phyloP scores from a whole-genome alignment of 2,888 invertebrate species.

The Drosophila mercatorum region DNA sequence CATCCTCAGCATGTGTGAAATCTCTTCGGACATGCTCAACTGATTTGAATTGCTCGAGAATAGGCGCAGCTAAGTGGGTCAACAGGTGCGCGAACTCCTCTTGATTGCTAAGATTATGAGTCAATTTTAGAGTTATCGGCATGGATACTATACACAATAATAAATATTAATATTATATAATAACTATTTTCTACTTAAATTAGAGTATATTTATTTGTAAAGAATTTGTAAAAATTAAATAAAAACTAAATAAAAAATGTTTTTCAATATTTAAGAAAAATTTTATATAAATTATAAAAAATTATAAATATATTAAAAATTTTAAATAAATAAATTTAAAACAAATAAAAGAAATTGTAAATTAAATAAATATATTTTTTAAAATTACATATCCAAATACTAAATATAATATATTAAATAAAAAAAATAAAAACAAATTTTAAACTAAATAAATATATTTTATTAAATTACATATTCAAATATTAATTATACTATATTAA shows the following conservation, averaged over 20 bases:
- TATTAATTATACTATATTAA: neutral
- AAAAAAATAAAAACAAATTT: neutral
- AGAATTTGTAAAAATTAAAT: neutral
- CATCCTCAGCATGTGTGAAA: conserved; percentile 8
- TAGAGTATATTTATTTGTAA: neutral
- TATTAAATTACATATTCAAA: neutral
- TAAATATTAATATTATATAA: neutral
- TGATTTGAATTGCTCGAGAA: neutral
- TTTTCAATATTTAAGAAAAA: neutral
- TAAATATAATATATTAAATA: neutral
- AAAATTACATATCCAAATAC: neutral
- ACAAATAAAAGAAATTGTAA: neutral
- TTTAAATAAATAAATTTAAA: neutral
- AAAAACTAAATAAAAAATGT: neutral
- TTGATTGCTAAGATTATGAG: neutral
- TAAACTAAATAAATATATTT: neutral
- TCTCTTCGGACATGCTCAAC: neutral
- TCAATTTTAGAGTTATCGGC: neutral
- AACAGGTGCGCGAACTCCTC: neutral
- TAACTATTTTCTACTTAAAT: neutral
- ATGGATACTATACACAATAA: neutral
- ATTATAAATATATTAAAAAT: neutral
- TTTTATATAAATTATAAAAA: neutral
- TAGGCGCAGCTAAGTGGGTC: conserved; percentile 8
- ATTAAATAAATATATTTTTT: no score